phyloP scores from a whole-genome alignment of 2,797 vertebrate species.

The Anguilla obscura region DNA sequence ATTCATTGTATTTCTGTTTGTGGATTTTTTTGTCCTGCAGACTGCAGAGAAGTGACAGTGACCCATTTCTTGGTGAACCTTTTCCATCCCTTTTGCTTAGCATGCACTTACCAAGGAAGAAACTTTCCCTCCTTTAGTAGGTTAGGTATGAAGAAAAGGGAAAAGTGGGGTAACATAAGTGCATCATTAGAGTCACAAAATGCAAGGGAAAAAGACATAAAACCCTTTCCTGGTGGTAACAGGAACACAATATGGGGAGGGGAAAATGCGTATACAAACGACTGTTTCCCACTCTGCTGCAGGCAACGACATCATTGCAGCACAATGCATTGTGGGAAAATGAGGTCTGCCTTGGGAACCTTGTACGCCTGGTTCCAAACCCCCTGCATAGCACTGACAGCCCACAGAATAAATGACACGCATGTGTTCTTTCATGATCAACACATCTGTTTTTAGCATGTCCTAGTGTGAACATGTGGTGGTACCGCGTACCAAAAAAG shows the following conservation, averaged over 20 bases:
- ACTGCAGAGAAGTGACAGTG: conserved; percentile 96
- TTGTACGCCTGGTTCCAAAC: conserved; percentile 13
- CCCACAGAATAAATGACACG: not conserved
- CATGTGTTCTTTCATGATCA: conserved; percentile 30
- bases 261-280: conserved; percentile 48
- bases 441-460: conserved; percentile 20
- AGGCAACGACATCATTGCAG: not conserved
- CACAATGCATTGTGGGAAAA: conserved; percentile 10
- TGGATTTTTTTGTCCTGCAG: conserved; percentile 87
- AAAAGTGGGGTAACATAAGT: conserved; percentile 99
- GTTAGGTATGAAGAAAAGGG: conserved; percentile 99
- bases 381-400: not conserved
- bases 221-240: conserved; percentile 85
- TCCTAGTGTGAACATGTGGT: not conserved
- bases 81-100: conserved; percentile 94
- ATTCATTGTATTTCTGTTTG: conserved; percentile 83
- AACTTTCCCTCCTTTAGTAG: conserved; percentile 99
- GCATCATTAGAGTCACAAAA: conserved; percentile 99
- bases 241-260: conserved; percentile 80
- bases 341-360: conserved; percentile 19
- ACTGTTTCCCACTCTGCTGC: conserved; percentile 3
- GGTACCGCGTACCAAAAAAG: not conserved
- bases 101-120: conserved; percentile 99
- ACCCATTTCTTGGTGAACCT: conserved; percentile 91
- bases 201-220: conserved; percentile 99